Conservation (phyloP, 2,797 vertebrate genomes). For the Lepilemur septentrionalis region DNA sequence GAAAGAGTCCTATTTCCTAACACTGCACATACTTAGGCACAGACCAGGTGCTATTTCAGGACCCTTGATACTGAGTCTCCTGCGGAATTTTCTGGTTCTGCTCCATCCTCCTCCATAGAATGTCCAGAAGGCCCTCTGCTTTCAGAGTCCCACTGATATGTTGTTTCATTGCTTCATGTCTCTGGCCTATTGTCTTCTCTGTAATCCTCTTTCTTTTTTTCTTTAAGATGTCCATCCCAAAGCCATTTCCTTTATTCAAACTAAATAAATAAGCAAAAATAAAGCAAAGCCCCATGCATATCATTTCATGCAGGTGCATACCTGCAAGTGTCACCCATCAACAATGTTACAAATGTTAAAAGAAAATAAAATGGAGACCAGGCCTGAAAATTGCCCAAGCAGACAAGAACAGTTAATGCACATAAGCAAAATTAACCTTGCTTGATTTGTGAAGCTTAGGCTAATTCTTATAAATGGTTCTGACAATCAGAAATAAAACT, state of each 20-base stretch:
- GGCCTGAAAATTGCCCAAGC: neutral
- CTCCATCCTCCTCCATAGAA: no score
- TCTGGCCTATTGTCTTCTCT: neutral
- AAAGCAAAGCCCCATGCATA: neutral
- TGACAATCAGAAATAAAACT: neutral
- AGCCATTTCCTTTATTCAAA: neutral
- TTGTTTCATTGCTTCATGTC: neutral
- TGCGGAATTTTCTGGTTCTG: neutral
- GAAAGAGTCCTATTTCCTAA: neutral
- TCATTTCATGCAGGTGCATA: neutral
- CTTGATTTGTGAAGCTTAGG: neutral
- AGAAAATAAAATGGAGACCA: neutral
- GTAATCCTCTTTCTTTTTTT: neutral
- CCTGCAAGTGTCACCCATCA: neutral
- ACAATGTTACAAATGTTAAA: neutral
- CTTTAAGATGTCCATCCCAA: neutral
- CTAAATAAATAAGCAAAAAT: neutral
- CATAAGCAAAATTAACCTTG: neutral
- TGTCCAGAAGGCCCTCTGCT: neutral
- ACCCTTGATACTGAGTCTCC: no score
- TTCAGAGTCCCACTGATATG: neutral
- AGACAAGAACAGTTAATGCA: neutral
- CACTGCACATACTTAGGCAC: accelerated
- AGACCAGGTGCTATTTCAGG: no score
- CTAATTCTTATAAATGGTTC: neutral